Base-by-base conservation (phyloP, 2,888 invertebrate species). In the Hemaris fuciformis region DNA sequence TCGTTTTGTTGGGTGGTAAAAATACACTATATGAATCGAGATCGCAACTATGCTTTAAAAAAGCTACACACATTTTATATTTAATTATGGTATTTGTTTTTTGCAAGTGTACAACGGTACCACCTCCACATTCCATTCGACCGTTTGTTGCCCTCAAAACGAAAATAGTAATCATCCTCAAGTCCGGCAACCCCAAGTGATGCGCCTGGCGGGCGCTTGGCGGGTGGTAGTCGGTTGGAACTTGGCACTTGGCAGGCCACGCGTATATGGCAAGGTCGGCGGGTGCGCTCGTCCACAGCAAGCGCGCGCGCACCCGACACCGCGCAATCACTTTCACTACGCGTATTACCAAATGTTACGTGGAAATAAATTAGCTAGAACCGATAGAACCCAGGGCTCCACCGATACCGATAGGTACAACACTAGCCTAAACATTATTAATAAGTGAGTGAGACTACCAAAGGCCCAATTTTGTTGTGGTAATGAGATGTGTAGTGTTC, bases 291-390 rank as follows among this genome's bases (percentile, higher is more conserved):
- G 64, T 59, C 57, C 57, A 57, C 48, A 27, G 42, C 59, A 25
- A 15, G 62, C 76, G 75, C 76, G 66, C 67, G 75, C 80, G 85
- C 88, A 87, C 88, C 89, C 90, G 90, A 90, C 91, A 87, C 73
- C 79, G 84, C 85, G 86, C 86, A 87, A 88, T 89, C 91, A 91
- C 91, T 91, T 92, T 91, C 91, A 90, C 91, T 84, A 82, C 66
- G 57, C 77, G 77, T 81, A 80, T 83, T 88, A 83, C 87, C 84
- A 86, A 89, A 88, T 81, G 81, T 83, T 84, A 77, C 75, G 64
- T 67, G 68, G 80, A 85, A 61, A 57, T 57, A 56, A 61, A 43
- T 57, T 53, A 41, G 7, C 48, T 60, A 53, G 60, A 60, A 60
- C 41, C 22, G 57, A 57, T 57, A 13, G 27, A 18, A 31, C 27